Percentiles rank a stretch among this genome's conserved stretches.
phyloP scores from a whole-genome alignment of 2,113 vertebrate species.

The Eulacestoma nigropectus region DNA sequence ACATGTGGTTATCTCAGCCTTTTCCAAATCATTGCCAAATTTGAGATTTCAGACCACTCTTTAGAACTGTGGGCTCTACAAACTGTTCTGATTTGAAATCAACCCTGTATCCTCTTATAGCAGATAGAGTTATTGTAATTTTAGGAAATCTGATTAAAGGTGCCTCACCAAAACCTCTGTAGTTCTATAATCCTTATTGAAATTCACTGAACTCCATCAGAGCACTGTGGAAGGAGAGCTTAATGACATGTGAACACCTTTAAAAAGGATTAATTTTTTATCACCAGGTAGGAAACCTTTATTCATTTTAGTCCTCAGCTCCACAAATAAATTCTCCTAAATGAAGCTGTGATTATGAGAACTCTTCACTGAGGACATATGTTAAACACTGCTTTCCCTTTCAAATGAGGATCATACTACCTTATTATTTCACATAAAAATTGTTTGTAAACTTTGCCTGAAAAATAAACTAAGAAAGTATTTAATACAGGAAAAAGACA shows the following conservation, averaged over 20 bases:
- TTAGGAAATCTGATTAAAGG: background rate
- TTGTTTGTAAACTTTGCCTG: background rate
- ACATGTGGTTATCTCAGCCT: background rate
- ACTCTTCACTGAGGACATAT: background rate
- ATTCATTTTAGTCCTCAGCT: background rate
- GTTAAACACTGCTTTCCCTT: background rate
- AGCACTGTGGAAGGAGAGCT: background rate
- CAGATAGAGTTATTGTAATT: background rate
- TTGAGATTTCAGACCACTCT: background rate
- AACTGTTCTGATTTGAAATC: background rate
- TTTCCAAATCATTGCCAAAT: background rate
- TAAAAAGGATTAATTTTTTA: background rate
- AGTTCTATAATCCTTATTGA: background rate
- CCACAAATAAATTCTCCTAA: background rate
- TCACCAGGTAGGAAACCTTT: background rate
- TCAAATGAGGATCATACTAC: background rate
- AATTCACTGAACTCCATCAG: background rate
- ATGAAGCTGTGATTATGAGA: background rate
- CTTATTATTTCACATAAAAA: background rate
- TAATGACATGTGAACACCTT: background rate
- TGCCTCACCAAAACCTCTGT: background rate
- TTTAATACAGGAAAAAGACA: background rate
- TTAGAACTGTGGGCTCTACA: background rate
- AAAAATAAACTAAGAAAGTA: background rate
- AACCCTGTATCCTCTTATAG: background rate